Conservation (phyloP, 2,113 vertebrate species). For the Oenanthe melanoleuca region DNA sequence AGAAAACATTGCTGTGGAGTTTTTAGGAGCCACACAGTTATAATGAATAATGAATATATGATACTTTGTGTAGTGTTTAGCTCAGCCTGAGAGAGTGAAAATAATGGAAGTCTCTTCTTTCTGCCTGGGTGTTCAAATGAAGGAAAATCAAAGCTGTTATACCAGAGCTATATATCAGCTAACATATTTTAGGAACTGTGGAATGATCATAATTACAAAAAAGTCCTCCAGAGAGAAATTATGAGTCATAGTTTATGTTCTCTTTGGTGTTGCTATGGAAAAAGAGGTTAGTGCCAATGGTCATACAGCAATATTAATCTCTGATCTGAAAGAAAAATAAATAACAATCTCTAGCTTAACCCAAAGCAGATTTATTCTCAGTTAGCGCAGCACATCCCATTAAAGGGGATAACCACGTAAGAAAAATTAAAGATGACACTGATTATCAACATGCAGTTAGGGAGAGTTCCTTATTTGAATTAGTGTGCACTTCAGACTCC, state of each 20-base stretch:
- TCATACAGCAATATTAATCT: conserved; percentile 52
- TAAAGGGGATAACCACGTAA: conserved; percentile 7
- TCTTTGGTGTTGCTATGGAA: conserved; percentile 72
- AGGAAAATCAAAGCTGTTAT: conserved; percentile 56
- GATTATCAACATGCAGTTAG: conserved; percentile 11
- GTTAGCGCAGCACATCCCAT: conserved; percentile 19
- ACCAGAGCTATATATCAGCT: conserved; percentile 60
- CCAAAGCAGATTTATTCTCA: conserved; percentile 47
- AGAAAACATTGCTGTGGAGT: background rate
- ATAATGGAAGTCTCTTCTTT: conserved; percentile 30
- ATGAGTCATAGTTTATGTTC: conserved; percentile 74
- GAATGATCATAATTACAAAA: conserved; percentile 74
- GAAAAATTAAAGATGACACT: conserved; percentile 33
- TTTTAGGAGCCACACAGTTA: conserved; percentile 3
- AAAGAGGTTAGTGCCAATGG: conserved; percentile 57
- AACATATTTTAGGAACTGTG: conserved; percentile 69
- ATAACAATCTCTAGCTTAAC: conserved; percentile 56
- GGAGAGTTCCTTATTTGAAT: background rate
- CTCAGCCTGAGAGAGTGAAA: conserved; percentile 29
- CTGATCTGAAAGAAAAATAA: conserved; percentile 67
- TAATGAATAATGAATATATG: conserved; percentile 23
- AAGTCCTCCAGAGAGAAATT: conserved; percentile 62
- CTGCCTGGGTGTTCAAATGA: conserved; percentile 40
- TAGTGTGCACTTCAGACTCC: background rate
- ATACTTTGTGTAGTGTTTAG: background rate